Evolutionary conservation across 2,797 vertebrate species (phyloP).

Genomic region (Meriones psammophilus): DNA sequence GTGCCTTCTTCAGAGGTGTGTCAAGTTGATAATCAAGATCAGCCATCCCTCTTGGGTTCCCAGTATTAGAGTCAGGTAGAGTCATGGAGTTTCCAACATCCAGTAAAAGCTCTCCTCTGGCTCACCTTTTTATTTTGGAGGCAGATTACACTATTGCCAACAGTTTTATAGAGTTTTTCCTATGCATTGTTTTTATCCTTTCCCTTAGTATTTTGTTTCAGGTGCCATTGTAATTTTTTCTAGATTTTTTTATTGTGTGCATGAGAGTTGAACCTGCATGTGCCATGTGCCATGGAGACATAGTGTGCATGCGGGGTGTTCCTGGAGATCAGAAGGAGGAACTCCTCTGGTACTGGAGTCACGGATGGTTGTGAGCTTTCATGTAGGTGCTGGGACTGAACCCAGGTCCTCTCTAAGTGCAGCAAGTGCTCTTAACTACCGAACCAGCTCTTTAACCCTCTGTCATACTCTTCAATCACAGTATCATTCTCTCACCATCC

Average conservation of each 20-base stretch:
- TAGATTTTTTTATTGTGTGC: neutral
- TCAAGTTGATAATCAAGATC: neutral
- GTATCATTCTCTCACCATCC: slow-evolving; percentile 30
- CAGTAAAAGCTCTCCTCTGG: neutral
- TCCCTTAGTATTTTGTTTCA: neutral
- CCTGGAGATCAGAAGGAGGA: neutral
- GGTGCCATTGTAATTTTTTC: slow-evolving; percentile 14
- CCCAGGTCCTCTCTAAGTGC: neutral
- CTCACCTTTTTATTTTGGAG: neutral
- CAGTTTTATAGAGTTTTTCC: neutral
- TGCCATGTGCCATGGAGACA: too few species aligned
- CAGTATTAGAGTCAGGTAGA: neutral
- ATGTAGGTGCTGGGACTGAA: neutral
- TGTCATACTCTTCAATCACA: slow-evolving; percentile 2
- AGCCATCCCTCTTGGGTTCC: neutral
- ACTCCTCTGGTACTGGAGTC: neutral
- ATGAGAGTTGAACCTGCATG: neutral
- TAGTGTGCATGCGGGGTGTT: neutral
- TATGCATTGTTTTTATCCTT: neutral
- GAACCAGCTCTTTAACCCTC: neutral
- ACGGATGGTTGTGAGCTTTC: neutral
- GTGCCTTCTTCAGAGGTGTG: neutral
- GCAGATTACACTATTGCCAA: neutral
- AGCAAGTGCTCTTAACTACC: neutral
- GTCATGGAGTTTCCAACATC: neutral